Evolutionary conservation across 2,113 vertebrate species (phyloP).

Genomic region (Notarius quadriscutis): DNA sequence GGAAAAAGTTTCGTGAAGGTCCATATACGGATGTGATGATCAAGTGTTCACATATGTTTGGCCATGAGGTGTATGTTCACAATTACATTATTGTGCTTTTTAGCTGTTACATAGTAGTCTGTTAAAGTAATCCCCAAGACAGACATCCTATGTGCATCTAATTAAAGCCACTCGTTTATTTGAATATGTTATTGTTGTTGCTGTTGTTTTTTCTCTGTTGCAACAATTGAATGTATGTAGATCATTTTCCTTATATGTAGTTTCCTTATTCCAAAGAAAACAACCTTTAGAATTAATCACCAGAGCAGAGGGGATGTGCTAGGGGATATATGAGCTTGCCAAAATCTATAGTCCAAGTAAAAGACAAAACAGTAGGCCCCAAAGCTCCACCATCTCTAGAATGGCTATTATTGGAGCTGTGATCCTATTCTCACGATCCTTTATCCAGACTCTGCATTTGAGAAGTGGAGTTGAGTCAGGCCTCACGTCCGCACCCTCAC

Average conservation of each 20-base stretch:
- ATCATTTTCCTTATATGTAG: background rate
- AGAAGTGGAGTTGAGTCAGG: conserved; percentile 53
- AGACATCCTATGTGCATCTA: conserved; percentile 48
- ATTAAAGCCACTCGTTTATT: conserved; percentile 42
- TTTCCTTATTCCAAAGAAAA: conserved; percentile 58
- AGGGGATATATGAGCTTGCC: conserved; percentile 41
- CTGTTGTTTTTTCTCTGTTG: conserved; percentile 51
- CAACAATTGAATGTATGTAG: conserved; percentile 53
- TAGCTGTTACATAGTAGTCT: conserved; percentile 25
- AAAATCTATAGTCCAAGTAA: conserved; percentile 52
- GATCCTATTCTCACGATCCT: conserved; percentile 43
- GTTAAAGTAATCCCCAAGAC: conserved; percentile 18
- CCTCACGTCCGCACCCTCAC: conserved; percentile 57
- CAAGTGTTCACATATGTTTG: background rate
- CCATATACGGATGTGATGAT: background rate
- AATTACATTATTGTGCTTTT: background rate
- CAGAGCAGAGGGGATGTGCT: conserved; percentile 38
- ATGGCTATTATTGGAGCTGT: conserved; percentile 26
- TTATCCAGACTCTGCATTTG: conserved; percentile 61
- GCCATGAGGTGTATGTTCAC: background rate
- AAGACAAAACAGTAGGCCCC: conserved; percentile 50
- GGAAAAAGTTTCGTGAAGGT: background rate
- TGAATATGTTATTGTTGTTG: conserved; percentile 23
- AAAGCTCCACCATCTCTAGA: conserved; percentile 21
- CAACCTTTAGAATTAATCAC: conserved; percentile 55